Base-by-base conservation (phyloP, 2,888 invertebrate genomes). In the Dolichomitus sp. region DNA sequence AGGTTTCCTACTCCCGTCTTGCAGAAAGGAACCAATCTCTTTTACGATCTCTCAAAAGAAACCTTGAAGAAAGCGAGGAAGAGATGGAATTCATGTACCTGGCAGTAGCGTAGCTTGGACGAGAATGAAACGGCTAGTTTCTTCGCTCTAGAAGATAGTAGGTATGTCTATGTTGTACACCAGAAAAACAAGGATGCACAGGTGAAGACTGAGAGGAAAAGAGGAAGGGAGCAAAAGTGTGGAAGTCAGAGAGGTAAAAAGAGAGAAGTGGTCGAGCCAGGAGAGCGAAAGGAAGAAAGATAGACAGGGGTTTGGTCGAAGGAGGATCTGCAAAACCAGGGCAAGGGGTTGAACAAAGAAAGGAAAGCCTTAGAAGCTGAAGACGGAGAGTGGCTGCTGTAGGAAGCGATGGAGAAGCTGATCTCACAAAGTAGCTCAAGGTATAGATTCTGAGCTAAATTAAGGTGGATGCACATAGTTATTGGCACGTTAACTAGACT, bases 21-120 rank as follows among this genome's bases (percentile, higher is more conserved):
- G 57, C 66, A 54, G 68, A 73, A 65, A 73, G 65, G 66, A 76
- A 75, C 72, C 79, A 83, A 80, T 80, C 79, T 83, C 80, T 68
- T 83, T 83, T 83, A 83, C 80, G 79, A 83, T 80, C 83, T 83
- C 72, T 81, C 66, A 66, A 72, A 75, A 75, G 79, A 83, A 79
- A 72, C 72, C 68, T 76, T 75, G 72, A 68, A 72, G 79, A 80
- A 72, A 73, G 75, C 52, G 52, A 66, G 42, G 65, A 66, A 68
- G 72, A 80, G 72, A 83, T 68, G 61, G 79, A 80, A 83, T 76
- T 72, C 76, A 68, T 73, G 83, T 72, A 45, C 57, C 59, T 45
- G 69, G 69, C 27, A 40, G 42, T 50, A 9, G 57, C 69, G 42
- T 23, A 19, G 54, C 30, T 12, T 19, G 27, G 37, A 70, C 23